These are phyloP conservation scores for Leiothrix lutea DNA, from an alignment of 2,113 vertebrate species.

Conservation along the genomic window DNA sequence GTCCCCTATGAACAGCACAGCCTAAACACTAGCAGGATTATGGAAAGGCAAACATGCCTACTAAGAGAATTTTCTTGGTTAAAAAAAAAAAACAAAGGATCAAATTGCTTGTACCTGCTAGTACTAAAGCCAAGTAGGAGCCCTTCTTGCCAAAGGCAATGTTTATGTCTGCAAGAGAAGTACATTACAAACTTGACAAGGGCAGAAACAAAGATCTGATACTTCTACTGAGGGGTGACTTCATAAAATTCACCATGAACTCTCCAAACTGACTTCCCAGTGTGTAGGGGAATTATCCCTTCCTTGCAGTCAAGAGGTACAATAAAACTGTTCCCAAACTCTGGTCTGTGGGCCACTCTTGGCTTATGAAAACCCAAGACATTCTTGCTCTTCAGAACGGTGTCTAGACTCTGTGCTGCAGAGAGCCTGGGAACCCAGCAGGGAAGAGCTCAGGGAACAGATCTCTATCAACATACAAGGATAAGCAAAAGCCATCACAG, in stretches of 20 bases:
- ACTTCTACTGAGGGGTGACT: background rate
- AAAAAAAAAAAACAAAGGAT: background rate
- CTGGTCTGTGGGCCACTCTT: background rate
- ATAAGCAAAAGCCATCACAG: constrained; percentile 12
- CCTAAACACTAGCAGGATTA: constrained; percentile 25
- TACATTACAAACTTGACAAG: background rate
- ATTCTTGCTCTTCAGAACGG: background rate
- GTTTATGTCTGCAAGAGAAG: constrained; percentile 19
- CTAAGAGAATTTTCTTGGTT: background rate
- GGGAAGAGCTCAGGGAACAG: background rate
- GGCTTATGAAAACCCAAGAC: background rate
- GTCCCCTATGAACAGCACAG: background rate
- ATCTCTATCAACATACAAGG: background rate
- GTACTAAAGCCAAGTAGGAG: background rate
- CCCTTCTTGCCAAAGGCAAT: constrained; percentile 21
- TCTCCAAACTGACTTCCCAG: background rate
- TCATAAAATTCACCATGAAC: background rate
- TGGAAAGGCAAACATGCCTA: background rate
- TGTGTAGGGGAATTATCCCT: background rate
- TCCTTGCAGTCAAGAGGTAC: background rate
- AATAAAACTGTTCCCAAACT: background rate
- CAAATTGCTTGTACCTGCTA: constrained; percentile 1
- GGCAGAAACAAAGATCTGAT: background rate
- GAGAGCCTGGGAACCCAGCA: background rate
- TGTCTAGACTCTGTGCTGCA: background rate